These are phyloP conservation scores for Nesometra sesokonis DNA, from an alignment of 35 echinoderm and acorn worm genomes.

Conservation along the genomic window DNA sequence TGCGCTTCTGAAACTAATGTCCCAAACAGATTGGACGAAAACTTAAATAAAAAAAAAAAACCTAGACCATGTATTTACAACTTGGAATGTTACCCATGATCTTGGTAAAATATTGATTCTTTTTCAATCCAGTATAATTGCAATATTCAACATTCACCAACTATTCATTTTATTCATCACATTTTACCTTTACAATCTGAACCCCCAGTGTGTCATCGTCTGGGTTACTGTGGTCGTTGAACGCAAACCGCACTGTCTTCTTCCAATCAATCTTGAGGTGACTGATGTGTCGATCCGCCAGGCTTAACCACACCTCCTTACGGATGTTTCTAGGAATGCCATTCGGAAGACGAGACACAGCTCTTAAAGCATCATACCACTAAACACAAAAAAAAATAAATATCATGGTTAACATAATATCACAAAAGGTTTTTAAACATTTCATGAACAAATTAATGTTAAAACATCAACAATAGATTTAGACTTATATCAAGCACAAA, in stretches of 20 bases:
- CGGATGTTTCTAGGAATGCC: slow-evolving; percentile 78
- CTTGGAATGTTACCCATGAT: too few species aligned
- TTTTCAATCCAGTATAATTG: too few species aligned
- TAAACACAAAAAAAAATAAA: slow-evolving; percentile 21
- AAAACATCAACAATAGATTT: too few species aligned
- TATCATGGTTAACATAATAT: background rate
- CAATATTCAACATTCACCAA: too few species aligned
- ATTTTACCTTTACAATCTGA: slow-evolving; percentile 91
- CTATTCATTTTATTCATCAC: too few species aligned
- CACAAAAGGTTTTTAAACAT: background rate
- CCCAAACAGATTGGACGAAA: too few species aligned
- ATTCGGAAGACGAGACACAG: slow-evolving; percentile 69
- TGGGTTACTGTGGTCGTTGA: slow-evolving; percentile 89
- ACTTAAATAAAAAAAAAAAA: too few species aligned
- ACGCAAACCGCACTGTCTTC: slow-evolving; percentile 78
- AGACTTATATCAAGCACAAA: too few species aligned
- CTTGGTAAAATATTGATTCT: too few species aligned
- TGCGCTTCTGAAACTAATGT: too few species aligned
- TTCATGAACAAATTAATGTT: too few species aligned
- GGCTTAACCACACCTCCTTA: slow-evolving; percentile 76
- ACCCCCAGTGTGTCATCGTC: slow-evolving; percentile 90
- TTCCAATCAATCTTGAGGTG: slow-evolving; percentile 89
- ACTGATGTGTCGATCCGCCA: slow-evolving; percentile 77
- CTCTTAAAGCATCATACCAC: slow-evolving; percentile 96
- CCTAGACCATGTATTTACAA: too few species aligned